Evolutionary conservation across 2,888 invertebrate genomes (phyloP).

Genomic region (Acanthoscelides obtectus): DNA sequence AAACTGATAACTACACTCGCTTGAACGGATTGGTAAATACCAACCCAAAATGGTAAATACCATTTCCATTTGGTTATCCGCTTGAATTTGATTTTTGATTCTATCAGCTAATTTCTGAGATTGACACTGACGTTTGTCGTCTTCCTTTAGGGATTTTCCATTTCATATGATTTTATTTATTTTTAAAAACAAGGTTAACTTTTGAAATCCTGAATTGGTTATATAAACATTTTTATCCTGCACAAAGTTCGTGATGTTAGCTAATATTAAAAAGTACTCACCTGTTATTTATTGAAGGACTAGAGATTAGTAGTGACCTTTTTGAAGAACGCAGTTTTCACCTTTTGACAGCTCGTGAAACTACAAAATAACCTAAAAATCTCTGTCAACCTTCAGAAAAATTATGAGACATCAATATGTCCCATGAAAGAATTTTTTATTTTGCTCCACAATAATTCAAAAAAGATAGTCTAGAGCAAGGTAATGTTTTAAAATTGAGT

Average conservation of each 20-base stretch:
- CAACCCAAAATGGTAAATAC: too few species aligned
- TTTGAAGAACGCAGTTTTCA: constrained; percentile 11
- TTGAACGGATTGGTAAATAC: too few species aligned
- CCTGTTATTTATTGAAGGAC: not conserved
- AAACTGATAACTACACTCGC: too few species aligned
- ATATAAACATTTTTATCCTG: constrained; percentile 2
- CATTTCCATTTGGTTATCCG: too few species aligned
- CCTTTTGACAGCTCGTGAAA: constrained; percentile 14
- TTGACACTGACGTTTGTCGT: not conserved
- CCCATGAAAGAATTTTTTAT: constrained; percentile 14
- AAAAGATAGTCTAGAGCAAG: constrained; percentile 16
- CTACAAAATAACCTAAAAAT: constrained; percentile 22
- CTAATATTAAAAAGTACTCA: not conserved
- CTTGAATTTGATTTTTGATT: too few species aligned
- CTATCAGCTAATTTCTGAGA: too few species aligned
- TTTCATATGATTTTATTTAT: not conserved
- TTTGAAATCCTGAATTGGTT: not conserved
- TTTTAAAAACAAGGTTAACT: not conserved
- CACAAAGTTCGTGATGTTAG: not conserved
- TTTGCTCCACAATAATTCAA: constrained; percentile 13
- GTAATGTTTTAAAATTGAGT: constrained; percentile 7
- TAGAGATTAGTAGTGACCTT: not conserved
- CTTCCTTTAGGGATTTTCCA: not conserved
- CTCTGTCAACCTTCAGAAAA: constrained; percentile 21
- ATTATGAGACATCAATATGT: constrained; percentile 20